Percentiles rank a stretch among this genome's conserved stretches.
These are phyloP conservation scores for Caenorhabditis briggsae DNA, from an alignment of 1,140 invertebrate species.

Conservation along the genomic window DNA sequence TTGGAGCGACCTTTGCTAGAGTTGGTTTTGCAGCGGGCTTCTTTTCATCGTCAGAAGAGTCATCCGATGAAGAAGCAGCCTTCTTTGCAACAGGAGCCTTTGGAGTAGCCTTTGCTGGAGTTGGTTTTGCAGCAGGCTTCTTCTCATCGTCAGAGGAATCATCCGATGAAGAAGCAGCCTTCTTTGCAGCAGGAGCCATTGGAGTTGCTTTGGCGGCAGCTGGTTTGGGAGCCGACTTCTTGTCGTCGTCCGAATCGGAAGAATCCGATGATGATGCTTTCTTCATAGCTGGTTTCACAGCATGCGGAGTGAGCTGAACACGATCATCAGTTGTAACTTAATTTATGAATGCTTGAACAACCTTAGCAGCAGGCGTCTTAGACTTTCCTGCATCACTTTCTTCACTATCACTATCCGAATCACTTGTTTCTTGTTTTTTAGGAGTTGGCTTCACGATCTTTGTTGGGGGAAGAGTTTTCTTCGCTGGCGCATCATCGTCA, in stretches of 20 bases:
- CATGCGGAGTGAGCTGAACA: slow-evolving; percentile 51
- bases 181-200: background rate
- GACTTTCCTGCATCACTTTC: background rate
- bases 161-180: background rate
- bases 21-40: too few relatives aligned
- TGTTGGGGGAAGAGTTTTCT: too few relatives aligned
- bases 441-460: too few relatives aligned
- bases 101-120: background rate
- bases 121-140: background rate
- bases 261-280: slow-evolving; percentile 54
- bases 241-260: slow-evolving; percentile 41
- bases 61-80: background rate
- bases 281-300: slow-evolving; percentile 45
- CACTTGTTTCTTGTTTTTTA: background rate
- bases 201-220: background rate
- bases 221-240: background rate
- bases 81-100: background rate
- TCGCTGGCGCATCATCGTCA: background rate
- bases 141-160: background rate
- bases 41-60: slow-evolving; percentile 29
- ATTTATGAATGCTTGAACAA: background rate
- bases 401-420: slow-evolving; percentile 41
- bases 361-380: background rate
- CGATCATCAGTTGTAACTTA: background rate
- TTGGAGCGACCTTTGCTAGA: too few relatives aligned